Evolutionary conservation across 2,888 invertebrate genomes (phyloP), one percentile per base, ranked within the genome.

Genomic region (Eumerus sabulonum): DNA sequence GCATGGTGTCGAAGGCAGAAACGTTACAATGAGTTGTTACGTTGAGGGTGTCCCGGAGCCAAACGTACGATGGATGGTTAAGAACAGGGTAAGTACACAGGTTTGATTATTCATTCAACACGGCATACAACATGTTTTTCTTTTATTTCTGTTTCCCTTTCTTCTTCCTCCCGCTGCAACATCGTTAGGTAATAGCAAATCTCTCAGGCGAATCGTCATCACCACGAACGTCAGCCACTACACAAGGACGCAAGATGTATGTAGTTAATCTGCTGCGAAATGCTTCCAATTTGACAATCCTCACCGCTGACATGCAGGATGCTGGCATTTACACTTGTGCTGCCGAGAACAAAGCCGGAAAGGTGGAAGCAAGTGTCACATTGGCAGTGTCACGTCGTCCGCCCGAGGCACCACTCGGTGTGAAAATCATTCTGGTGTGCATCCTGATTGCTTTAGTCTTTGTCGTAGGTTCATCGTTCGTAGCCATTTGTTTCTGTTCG

Each of bases 311-410:
- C 76, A 88, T 93, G 82, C 93, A 93, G 87, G 95, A 95, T 86
- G 92, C 94, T 42, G 95, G 95, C 45, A 90, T 92, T 53, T 95
- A 95, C 85, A 92, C 92, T 48, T 96, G 96, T 85, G 91, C 92
- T 63, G 95, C 95, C 0, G 94, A 95, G 87, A 95, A 95, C 86
- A 92, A 93, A 87, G 95, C 95, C 3, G 95, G 95, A 0, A 92
- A 91, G 85, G 93, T 93, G 11, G 93, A 94, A 87, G 93, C 93
- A 17, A 93, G 93, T 85, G 92, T 95, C 67, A 94, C 92, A 71
- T 90, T 96, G 84, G 91, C 92, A 1, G 92, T 95, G 77, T 92
- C 93, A 47, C 92, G 92, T 82, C 92, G 92, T 82, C 91, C 92
- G 36, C 91, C 92, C 42, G 91, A 92, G 83, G 91, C 90, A 82